These are phyloP conservation scores for Drosophila setifemur DNA, from an alignment of 1,140 invertebrate genomes.

Conservation along the genomic window DNA sequence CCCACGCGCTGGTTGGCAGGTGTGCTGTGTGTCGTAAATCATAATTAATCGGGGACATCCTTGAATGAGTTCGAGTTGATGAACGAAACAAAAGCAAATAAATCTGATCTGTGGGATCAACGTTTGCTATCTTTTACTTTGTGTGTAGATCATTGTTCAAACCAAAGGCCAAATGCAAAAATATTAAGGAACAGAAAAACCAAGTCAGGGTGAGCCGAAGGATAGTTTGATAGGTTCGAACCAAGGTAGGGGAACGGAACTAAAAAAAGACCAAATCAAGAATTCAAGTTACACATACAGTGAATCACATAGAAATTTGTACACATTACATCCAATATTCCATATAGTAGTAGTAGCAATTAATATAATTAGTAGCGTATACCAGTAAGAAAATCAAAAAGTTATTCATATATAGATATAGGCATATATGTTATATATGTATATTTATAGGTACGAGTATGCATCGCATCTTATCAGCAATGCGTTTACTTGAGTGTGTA, in stretches of 20 bases:
- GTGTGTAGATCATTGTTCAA: slow-evolving; percentile 17
- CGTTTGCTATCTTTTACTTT: slow-evolving; percentile 21
- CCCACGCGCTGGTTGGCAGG: slow-evolving; percentile 1
- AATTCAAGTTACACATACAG: slow-evolving; percentile 79
- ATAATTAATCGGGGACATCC: not conserved
- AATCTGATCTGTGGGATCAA: not conserved
- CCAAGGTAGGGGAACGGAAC: slow-evolving; percentile 31
- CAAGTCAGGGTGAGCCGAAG: slow-evolving; percentile 27
- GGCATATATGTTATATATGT: slow-evolving; percentile 60
- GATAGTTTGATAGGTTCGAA: slow-evolving; percentile 30
- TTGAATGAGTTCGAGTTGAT: slow-evolving; percentile 22
- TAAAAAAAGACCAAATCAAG: not conserved
- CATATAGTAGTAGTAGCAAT: slow-evolving; percentile 75
- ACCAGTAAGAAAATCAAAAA: slow-evolving; percentile 64
- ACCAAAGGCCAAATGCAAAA: slow-evolving; percentile 51
- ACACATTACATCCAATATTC: slow-evolving; percentile 82
- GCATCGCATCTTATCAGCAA: slow-evolving; percentile 55
- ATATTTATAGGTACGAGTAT: slow-evolving; percentile 49
- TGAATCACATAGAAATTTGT: slow-evolving; percentile 81
- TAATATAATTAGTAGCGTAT: slow-evolving; percentile 73
- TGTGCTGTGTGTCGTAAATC: slow-evolving; percentile 20
- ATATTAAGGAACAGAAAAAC: slow-evolving; percentile 25
- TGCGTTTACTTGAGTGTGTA: slow-evolving; percentile 50
- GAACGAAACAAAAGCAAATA: slow-evolving; percentile 26
- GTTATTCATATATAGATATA: slow-evolving; percentile 54